Percentiles rank a stretch among this genome's conserved stretches.
These are phyloP conservation scores for Melinopterus prodromus DNA, from an alignment of 2,888 invertebrate genomes.

Conservation along the genomic window DNA sequence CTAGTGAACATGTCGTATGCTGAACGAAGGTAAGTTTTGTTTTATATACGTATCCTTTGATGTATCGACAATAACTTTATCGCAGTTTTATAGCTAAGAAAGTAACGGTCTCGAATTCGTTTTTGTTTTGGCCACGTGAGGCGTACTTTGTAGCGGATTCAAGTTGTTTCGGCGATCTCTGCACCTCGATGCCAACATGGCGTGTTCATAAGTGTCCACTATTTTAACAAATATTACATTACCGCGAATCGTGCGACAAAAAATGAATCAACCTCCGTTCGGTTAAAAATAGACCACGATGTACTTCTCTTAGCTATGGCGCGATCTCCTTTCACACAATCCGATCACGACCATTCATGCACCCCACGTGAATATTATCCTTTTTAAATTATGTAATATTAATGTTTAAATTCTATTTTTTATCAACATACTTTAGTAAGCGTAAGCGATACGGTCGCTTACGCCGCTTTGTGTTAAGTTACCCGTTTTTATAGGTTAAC, in stretches of 20 bases:
- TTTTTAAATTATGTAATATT: conserved; percentile 33
- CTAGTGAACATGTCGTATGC: conserved; percentile 85
- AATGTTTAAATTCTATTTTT: conserved; percentile 28
- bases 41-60: conserved; percentile 55
- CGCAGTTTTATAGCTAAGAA: conserved; percentile 24
- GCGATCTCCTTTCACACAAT: conserved; percentile 8
- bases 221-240: conserved; percentile 49
- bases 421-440: not conserved
- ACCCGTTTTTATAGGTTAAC: conserved; percentile 14
- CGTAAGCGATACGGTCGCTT: not conserved
- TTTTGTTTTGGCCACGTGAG: conserved; percentile 37
- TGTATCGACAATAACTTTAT: conserved; percentile 24
- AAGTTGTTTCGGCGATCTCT: conserved; percentile 52
- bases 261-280: conserved; percentile 11
- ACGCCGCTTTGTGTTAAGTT: not conserved
- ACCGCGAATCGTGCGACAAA: conserved; percentile 5
- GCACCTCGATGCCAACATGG: conserved; percentile 67
- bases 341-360: conserved; percentile 38
- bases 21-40: conserved; percentile 80
- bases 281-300: conserved; percentile 25
- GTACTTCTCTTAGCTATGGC: conserved; percentile 19
- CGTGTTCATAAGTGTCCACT: conserved; percentile 53
- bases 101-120: conserved; percentile 51
- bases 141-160: conserved; percentile 19
- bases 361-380: conserved; percentile 30